These are phyloP conservation scores for Peromyscus maniculatus DNA, from an alignment of 2,113 vertebrate species.

Conservation along the genomic window DNA sequence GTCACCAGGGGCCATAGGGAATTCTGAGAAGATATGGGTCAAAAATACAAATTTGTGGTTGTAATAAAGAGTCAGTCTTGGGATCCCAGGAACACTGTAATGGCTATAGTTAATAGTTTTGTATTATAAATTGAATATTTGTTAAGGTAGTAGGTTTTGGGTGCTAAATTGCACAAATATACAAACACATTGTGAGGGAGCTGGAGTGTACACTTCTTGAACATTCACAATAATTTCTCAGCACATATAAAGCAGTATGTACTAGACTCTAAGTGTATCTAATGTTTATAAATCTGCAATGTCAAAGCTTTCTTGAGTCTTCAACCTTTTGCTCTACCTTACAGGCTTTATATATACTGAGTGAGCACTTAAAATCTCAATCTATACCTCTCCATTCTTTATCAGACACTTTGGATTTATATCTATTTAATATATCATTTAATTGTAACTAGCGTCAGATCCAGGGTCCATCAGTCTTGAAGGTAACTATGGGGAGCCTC, in stretches of 20 bases:
- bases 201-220: background rate
- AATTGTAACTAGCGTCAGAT: background rate
- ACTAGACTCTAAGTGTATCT: background rate
- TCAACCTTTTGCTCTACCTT: background rate
- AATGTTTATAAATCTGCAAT: background rate
- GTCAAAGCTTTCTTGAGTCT: background rate
- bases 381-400: background rate
- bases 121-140: background rate
- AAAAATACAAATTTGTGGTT: background rate
- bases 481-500: background rate
- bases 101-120: background rate
- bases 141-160: background rate
- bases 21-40: background rate
- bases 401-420: background rate
- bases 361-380: background rate
- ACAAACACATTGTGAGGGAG: background rate
- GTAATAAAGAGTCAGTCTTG: background rate
- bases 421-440: slow-evolving; percentile 3
- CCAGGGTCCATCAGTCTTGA: background rate
- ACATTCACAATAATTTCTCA: background rate
- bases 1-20: background rate
- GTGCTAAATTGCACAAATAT: background rate
- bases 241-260: background rate
- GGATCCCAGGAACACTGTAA: background rate
- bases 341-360: background rate